Conservation (phyloP, 2,888 invertebrate species). For the Hydrotaea cyrtoneurina region DNA sequence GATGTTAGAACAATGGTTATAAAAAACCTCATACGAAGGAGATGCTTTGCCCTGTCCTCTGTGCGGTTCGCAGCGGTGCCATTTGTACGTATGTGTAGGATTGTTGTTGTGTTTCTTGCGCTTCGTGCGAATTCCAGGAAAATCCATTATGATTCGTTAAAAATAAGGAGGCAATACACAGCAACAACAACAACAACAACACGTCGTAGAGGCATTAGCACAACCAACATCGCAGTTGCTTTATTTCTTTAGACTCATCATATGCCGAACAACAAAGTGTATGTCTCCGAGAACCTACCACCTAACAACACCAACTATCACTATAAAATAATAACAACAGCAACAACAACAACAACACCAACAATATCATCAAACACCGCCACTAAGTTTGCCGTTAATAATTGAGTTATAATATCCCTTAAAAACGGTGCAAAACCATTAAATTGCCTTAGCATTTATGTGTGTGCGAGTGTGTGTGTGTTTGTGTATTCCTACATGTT, state of each 20-base stretch:
- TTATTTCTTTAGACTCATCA: neutral
- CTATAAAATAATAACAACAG: neutral
- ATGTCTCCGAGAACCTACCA: neutral
- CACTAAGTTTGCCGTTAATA: slow-evolving; percentile 33
- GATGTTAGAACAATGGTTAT: slow-evolving; percentile 75
- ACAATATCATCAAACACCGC: neutral
- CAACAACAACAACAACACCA: slow-evolving; percentile 14
- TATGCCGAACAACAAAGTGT: neutral
- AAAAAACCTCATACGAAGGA: slow-evolving; percentile 60
- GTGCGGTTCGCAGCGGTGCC: too few species aligned
- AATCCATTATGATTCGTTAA: slow-evolving; percentile 37
- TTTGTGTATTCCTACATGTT: too few species aligned
- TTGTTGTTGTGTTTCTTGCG: neutral
- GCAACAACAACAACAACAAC: neutral
- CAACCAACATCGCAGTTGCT: neutral
- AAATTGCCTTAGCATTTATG: neutral
- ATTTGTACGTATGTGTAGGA: neutral
- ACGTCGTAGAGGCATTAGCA: slow-evolving; percentile 9
- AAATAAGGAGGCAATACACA: slow-evolving; percentile 16
- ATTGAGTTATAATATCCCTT: slow-evolving; percentile 50
- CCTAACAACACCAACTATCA: neutral
- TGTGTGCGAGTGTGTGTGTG: neutral
- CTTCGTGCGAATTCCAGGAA: slow-evolving; percentile 32
- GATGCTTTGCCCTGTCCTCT: slow-evolving; percentile 12
- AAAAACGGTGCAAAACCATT: neutral